Evolutionary conservation across 35 echinoderm and acorn worm species (phyloP).

Genomic region (Ophiothrix spiculata): DNA sequence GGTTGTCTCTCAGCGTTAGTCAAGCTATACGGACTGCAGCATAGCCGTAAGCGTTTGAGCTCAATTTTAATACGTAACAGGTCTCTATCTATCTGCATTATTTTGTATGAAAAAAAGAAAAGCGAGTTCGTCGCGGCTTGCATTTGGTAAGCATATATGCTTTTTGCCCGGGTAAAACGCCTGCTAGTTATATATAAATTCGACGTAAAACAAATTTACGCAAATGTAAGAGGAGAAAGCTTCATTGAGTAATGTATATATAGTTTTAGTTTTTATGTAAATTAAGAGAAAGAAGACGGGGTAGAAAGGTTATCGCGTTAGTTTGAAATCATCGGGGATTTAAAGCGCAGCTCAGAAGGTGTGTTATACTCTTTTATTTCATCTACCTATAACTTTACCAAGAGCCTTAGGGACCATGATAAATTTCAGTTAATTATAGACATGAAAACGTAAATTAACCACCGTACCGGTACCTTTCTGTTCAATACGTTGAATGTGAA

Average conservation of each 20-base stretch:
- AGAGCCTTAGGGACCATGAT: neutral
- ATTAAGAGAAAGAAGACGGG: neutral
- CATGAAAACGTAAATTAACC: constrained; percentile 3
- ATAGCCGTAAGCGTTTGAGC: no score
- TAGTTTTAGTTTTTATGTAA: neutral
- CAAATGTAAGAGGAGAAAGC: constrained; percentile 4
- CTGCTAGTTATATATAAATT: constrained; percentile 9
- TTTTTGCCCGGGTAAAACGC: constrained; percentile 8
- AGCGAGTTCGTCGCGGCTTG: neutral
- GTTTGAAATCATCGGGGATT: neutral
- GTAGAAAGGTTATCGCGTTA: neutral
- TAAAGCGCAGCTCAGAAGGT: neutral
- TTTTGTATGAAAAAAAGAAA: no score
- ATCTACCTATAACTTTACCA: neutral
- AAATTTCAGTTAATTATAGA: neutral
- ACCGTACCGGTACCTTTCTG: no score
- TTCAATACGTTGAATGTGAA: neutral
- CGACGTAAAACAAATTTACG: neutral
- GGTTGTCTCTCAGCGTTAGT: no score
- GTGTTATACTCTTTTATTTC: neutral
- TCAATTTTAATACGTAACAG: no score
- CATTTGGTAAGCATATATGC: constrained; percentile 2
- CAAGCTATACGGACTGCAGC: no score
- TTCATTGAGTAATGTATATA: neutral
- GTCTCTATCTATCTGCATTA: no score